phyloP scores from a whole-genome alignment of 2,113 vertebrate genomes.

The Mustela lutreola region DNA sequence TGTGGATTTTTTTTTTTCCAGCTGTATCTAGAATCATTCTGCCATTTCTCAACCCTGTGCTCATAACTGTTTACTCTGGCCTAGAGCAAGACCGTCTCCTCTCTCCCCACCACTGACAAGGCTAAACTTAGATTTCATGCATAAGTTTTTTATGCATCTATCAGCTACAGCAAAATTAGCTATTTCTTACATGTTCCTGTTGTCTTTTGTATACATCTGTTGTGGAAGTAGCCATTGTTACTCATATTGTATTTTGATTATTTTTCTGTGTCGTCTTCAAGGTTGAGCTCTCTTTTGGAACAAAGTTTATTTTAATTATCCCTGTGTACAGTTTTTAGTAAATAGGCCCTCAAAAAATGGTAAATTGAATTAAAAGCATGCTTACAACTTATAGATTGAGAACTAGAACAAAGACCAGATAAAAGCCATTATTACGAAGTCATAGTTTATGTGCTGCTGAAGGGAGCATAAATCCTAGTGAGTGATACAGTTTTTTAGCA shows the following conservation, averaged over 20 bases:
- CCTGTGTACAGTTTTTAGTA: neutral
- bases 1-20: neutral
- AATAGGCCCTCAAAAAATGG: neutral
- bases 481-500: conserved; percentile 14
- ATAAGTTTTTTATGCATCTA: neutral
- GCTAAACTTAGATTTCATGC: neutral
- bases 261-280: conserved; percentile 54
- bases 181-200: neutral
- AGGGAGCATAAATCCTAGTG: neutral
- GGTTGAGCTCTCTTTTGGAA: neutral
- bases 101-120: neutral
- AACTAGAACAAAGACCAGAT: conserved; percentile 19
- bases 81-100: neutral
- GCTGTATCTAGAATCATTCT: neutral
- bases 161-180: neutral
- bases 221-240: neutral
- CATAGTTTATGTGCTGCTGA: neutral
- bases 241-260: conserved; percentile 31
- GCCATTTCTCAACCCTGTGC: neutral
- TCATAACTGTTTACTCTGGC: neutral
- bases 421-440: conserved; percentile 14
- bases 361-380: conserved; percentile 1
- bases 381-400: neutral
- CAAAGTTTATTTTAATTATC: conserved; percentile 15
- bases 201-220: neutral